These are phyloP conservation scores for Pachycephus smyrnensis DNA, from an alignment of 2,888 invertebrate genomes.

Conservation along the genomic window DNA sequence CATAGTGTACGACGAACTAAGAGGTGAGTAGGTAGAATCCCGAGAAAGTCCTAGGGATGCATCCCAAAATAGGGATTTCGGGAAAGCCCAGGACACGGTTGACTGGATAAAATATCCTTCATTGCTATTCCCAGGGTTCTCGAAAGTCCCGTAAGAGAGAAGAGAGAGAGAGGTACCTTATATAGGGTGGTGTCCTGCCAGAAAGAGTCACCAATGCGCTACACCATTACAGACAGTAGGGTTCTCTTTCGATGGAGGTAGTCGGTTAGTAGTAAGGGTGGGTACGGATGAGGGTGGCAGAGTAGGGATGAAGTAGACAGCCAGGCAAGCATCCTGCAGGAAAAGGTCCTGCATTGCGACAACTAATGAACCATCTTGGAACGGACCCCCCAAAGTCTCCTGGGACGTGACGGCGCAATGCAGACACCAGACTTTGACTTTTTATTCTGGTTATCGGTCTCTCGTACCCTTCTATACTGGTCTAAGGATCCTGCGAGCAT, in stretches of 20 bases:
- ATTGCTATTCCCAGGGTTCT: constrained; percentile 51
- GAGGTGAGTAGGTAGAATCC: constrained; percentile 4
- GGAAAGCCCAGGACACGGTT: constrained; percentile 51
- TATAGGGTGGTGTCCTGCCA: constrained; percentile 19
- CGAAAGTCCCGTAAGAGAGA: constrained; percentile 19
- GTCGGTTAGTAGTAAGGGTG: neutral
- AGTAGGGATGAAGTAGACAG: constrained; percentile 17
- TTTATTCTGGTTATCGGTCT: constrained; percentile 23
- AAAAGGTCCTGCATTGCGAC: constrained; percentile 65
- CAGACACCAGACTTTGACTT: constrained; percentile 51
- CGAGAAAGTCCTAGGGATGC: constrained; percentile 30
- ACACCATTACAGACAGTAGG: too few species aligned
- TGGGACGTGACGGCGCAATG: constrained; percentile 67
- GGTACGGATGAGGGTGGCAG: constrained; percentile 21
- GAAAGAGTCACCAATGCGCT: constrained; percentile 16
- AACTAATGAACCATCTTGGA: constrained; percentile 67
- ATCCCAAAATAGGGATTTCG: constrained; percentile 59
- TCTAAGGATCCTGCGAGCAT: too few species aligned
- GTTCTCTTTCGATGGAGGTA: too few species aligned
- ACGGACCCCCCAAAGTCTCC: constrained; percentile 58
- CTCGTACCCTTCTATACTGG: constrained; percentile 12
- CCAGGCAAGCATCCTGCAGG: constrained; percentile 5
- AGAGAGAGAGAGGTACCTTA: constrained; percentile 17
- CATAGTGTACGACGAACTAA: too few species aligned
- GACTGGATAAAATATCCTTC: constrained; percentile 59